Evolutionary conservation across 2,113 vertebrate species (phyloP).

Genomic region (Gopherus flavomarginatus): DNA sequence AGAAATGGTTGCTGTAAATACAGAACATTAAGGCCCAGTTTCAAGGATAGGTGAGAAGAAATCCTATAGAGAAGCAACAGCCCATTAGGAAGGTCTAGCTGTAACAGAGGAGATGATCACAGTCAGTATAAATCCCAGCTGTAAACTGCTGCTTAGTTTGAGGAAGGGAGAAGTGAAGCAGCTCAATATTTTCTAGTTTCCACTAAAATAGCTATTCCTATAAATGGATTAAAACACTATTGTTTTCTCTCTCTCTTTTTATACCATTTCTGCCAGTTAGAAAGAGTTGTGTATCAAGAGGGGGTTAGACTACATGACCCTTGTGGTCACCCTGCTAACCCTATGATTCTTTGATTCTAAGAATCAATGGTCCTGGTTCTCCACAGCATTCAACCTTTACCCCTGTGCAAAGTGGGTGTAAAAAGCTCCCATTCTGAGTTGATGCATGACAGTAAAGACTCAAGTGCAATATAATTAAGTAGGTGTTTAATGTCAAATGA

Average conservation of each 20-base stretch:
- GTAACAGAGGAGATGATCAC: conserved; percentile 13
- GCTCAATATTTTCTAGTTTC: background rate
- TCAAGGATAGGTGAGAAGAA: background rate
- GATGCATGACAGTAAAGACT: rapidly evolving
- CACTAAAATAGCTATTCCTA: background rate
- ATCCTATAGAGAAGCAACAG: conserved; percentile 14
- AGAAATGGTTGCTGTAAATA: background rate
- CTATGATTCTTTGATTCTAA: too few relatives aligned
- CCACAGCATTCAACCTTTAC: too few relatives aligned
- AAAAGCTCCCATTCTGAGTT: rapidly evolving
- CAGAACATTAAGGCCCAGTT: background rate
- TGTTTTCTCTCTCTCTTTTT: too few relatives aligned
- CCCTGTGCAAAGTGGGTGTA: background rate
- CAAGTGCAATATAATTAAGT: background rate
- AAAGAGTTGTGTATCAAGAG: too few relatives aligned
- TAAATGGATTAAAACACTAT: too few relatives aligned
- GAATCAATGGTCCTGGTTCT: too few relatives aligned
- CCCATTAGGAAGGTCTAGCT: background rate
- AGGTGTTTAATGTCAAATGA: background rate
- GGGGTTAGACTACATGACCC: too few relatives aligned
- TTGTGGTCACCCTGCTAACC: too few relatives aligned
- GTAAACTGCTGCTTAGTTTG: conserved; percentile 11
- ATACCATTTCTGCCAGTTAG: too few relatives aligned
- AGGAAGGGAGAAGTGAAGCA: conserved; percentile 26
- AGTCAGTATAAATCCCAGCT: background rate